Percentiles rank a stretch among this genome's conserved stretches.
These are phyloP conservation scores for Pheucticus melanocephalus DNA, from an alignment of 2,113 vertebrate species.

Conservation along the genomic window DNA sequence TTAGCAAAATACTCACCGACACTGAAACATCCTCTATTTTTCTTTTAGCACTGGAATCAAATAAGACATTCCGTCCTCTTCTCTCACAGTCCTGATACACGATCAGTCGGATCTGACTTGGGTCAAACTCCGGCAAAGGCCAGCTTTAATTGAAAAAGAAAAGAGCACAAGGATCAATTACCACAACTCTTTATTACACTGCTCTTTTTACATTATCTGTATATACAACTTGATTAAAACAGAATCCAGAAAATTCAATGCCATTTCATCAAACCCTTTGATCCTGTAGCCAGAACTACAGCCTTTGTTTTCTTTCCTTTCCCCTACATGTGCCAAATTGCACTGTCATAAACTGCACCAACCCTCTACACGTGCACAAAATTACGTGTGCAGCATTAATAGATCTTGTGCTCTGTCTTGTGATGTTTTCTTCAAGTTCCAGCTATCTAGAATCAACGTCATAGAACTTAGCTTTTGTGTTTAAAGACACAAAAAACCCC, in stretches of 20 bases:
- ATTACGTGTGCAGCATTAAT: not conserved
- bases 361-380: not conserved
- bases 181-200: not conserved
- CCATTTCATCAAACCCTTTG: not conserved
- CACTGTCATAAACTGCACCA: not conserved
- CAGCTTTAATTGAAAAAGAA: constrained; percentile 78
- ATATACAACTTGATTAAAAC: not conserved
- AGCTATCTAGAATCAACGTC: not conserved
- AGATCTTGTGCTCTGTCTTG: not conserved
- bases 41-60: constrained; percentile 93
- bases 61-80: constrained; percentile 94
- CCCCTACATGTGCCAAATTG: not conserved
- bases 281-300: not conserved
- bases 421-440: not conserved
- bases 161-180: constrained; percentile 44
- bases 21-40: constrained; percentile 86
- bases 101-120: constrained; percentile 93
- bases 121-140: constrained; percentile 93
- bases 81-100: constrained; percentile 98
- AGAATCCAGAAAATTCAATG: not conserved
- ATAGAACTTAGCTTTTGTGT: not conserved
- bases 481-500: not conserved
- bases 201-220: not conserved
- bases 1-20: constrained; percentile 80
- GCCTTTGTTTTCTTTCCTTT: not conserved